Evolutionary conservation across 2,888 invertebrate genomes (phyloP).

Genomic region (Dolichopus griseipennis): DNA sequence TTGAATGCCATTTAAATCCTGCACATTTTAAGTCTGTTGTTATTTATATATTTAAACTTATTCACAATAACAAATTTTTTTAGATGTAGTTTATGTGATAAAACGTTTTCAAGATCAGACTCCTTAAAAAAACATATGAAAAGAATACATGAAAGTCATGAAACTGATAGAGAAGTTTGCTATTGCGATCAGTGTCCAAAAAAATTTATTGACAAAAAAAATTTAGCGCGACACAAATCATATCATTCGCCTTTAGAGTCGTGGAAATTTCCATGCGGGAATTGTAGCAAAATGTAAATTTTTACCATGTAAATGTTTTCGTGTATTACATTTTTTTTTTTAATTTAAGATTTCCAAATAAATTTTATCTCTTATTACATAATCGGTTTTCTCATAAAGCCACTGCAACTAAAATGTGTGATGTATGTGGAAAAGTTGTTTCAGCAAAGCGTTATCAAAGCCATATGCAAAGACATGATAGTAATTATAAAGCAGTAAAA

Average conservation of each 20-base stretch:
- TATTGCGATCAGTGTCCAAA: constrained; percentile 38
- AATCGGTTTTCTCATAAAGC: neutral
- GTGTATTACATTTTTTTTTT: no score
- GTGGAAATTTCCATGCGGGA: constrained; percentile 19
- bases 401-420: constrained; percentile 33
- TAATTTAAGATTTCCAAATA: constrained; percentile 29
- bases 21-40: constrained; percentile 37
- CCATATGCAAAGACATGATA: constrained; percentile 34
- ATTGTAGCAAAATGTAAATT: constrained; percentile 21
- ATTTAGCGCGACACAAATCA: constrained; percentile 36
- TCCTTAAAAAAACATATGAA: constrained; percentile 38
- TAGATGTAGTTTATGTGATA: constrained; percentile 38
- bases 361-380: neutral
- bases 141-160: constrained; percentile 37
- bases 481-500: constrained; percentile 29
- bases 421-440: constrained; percentile 38
- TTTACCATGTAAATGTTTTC: no score
- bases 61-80: constrained; percentile 23
- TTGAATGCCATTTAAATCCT: constrained; percentile 38
- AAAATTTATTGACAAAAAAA: constrained; percentile 36
- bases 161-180: constrained; percentile 35
- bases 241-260: constrained; percentile 34
- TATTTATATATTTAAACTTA: constrained; percentile 12
- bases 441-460: constrained; percentile 28
- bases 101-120: constrained; percentile 37